Evolutionary conservation across 2,888 invertebrate species (phyloP).

Genomic region (Drosophila longiperda): DNA sequence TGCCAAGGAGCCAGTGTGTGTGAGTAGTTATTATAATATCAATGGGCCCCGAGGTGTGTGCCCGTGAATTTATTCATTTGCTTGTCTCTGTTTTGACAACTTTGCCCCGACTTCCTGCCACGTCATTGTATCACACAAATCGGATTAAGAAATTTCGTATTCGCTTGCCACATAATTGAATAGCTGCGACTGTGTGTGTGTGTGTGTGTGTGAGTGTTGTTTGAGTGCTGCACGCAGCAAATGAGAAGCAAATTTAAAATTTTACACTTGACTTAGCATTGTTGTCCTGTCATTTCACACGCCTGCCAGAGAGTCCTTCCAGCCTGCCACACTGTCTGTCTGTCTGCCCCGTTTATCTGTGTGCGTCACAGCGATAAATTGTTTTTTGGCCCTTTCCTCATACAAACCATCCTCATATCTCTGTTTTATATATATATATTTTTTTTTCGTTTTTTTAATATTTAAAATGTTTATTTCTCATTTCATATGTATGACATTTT

Average conservation of each 20-base stretch:
- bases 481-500: slow-evolving; percentile 54
- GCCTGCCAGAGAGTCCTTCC: slow-evolving; percentile 49
- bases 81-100: slow-evolving; percentile 78
- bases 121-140: slow-evolving; percentile 82
- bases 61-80: slow-evolving; percentile 79
- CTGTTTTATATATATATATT: background rate
- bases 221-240: slow-evolving; percentile 69
- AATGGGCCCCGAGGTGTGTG: slow-evolving; percentile 72
- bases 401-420: background rate
- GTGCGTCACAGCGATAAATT: slow-evolving; percentile 66
- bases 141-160: slow-evolving; percentile 85
- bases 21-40: slow-evolving; percentile 75
- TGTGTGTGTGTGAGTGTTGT: slow-evolving; percentile 56
- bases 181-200: slow-evolving; percentile 61
- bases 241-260: slow-evolving; percentile 85
- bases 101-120: slow-evolving; percentile 40
- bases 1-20: slow-evolving; percentile 12
- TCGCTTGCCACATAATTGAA: slow-evolving; percentile 85
- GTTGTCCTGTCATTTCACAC: slow-evolving; percentile 83
- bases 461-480: slow-evolving; percentile 66
- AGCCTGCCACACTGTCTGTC: slow-evolving; percentile 18
- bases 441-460: slow-evolving; percentile 44
- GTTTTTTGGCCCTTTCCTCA: slow-evolving; percentile 44
- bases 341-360: slow-evolving; percentile 35
- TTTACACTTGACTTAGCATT: slow-evolving; percentile 85